phyloP scores from a whole-genome alignment of 2,888 invertebrate genomes.

The Temnothorax unifasciatus region DNA sequence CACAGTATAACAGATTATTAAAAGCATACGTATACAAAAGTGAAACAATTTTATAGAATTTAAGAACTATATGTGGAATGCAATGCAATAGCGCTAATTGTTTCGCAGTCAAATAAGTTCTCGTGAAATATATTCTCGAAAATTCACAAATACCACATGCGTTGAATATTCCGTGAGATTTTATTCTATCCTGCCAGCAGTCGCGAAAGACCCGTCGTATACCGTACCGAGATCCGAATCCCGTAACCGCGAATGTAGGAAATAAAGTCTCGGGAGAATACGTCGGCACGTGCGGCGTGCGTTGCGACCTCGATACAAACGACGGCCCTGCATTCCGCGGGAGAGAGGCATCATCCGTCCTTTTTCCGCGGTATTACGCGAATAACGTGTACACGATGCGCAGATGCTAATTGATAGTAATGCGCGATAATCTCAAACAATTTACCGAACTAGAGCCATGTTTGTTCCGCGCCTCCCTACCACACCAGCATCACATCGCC shows the following conservation, averaged over 20 bases:
- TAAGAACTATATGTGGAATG: not conserved
- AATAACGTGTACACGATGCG: constrained; percentile 54
- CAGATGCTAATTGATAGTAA: constrained; percentile 66
- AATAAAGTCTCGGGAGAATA: constrained; percentile 31
- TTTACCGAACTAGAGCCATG: constrained; percentile 55
- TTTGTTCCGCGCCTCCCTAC: constrained; percentile 27
- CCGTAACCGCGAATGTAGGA: constrained; percentile 18
- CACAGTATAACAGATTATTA: not conserved
- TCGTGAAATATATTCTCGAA: constrained; percentile 3
- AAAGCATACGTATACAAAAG: too few relatives aligned
- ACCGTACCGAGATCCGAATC: constrained; percentile 15
- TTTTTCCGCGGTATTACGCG: constrained; percentile 53
- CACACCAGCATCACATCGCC: constrained; percentile 13
- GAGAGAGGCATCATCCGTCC: constrained; percentile 53
- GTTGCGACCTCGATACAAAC: not conserved
- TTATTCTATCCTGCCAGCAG: not conserved
- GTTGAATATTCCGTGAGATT: constrained; percentile 15
- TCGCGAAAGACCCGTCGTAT: not conserved
- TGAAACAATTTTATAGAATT: not conserved
- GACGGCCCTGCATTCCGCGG: constrained; percentile 42
- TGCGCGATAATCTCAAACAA: constrained; percentile 56
- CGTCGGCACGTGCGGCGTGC: not conserved
- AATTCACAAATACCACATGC: constrained; percentile 4
- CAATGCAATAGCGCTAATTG: not conserved
- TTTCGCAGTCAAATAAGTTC: not conserved